phyloP scores from a whole-genome alignment of 2,113 vertebrate species.

The Stomatorhinus ivindoensis region DNA sequence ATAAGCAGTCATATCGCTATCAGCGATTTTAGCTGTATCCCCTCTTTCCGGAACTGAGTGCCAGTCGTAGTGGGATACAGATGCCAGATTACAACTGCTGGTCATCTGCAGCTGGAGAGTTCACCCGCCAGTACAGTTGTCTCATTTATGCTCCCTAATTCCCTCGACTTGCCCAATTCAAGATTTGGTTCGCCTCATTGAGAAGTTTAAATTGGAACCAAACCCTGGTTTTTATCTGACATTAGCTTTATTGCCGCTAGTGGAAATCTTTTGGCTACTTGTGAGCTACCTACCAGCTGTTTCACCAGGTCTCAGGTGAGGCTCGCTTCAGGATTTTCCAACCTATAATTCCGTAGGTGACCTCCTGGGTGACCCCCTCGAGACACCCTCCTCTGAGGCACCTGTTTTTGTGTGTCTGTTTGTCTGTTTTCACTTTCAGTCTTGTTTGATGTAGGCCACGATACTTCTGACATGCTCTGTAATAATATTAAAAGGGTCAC shows the following conservation, averaged over 20 bases:
- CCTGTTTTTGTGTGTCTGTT: background rate
- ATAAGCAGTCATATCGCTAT: slow-evolving; percentile 47
- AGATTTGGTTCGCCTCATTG: slow-evolving; percentile 58
- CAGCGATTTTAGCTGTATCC: slow-evolving; percentile 45
- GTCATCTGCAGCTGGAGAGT: slow-evolving; percentile 53
- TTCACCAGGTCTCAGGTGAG: slow-evolving; percentile 46
- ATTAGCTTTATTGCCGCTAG: slow-evolving; percentile 65
- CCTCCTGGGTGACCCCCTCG: background rate
- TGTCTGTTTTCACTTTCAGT: background rate
- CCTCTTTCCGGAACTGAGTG: slow-evolving; percentile 35
- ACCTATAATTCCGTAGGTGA: slow-evolving; percentile 26
- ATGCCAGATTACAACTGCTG: slow-evolving; percentile 36
- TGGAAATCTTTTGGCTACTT: slow-evolving; percentile 55
- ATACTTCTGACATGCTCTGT: background rate
- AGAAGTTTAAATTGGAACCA: slow-evolving; percentile 67
- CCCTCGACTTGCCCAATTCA: slow-evolving; percentile 63
- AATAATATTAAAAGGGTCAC: background rate
- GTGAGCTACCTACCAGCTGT: slow-evolving; percentile 33
- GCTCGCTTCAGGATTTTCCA: slow-evolving; percentile 32
- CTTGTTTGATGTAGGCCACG: background rate
- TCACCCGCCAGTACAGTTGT: slow-evolving; percentile 47
- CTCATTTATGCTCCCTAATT: slow-evolving; percentile 70
- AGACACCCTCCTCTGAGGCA: slow-evolving; percentile 18
- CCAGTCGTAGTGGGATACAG: slow-evolving; percentile 26
- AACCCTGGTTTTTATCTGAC: slow-evolving; percentile 65